These are phyloP conservation scores for Drosophila prosaltans DNA, from an alignment of 1,140 invertebrate genomes.

Conservation along the genomic window DNA sequence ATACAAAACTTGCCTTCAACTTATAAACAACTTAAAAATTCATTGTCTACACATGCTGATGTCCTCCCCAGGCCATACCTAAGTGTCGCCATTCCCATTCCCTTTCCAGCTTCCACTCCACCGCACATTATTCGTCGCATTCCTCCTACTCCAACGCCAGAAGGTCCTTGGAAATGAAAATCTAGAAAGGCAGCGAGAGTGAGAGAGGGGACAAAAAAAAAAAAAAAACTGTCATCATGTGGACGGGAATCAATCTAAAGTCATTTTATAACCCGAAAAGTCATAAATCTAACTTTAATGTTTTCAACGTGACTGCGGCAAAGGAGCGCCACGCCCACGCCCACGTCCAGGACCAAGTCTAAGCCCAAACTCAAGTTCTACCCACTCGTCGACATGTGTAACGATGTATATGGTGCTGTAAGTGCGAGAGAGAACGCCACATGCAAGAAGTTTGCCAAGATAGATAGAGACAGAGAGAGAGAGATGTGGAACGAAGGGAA, in stretches of 20 bases:
- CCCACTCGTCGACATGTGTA: conserved; percentile 42
- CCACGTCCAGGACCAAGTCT: conserved; percentile 26
- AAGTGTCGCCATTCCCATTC: too few species aligned
- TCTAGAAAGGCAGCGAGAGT: conserved; percentile 10
- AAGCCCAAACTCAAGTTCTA: conserved; percentile 9
- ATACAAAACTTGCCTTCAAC: conserved; percentile 38
- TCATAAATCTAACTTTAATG: conserved; percentile 83
- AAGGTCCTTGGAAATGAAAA: conserved; percentile 32
- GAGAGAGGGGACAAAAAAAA: conserved; percentile 60
- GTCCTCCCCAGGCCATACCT: conserved; percentile 23
- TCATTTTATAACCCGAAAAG: conserved; percentile 83
- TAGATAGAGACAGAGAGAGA: conserved; percentile 10
- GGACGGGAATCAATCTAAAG: conserved; percentile 83
- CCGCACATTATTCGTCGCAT: neutral
- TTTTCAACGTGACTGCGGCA: conserved; percentile 82
- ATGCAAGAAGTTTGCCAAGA: neutral
- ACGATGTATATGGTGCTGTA: conserved; percentile 19
- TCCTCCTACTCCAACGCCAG: conserved; percentile 19
- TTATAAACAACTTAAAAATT: conserved; percentile 82
- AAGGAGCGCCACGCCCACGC: conserved; percentile 33
- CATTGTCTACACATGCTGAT: conserved; percentile 80
- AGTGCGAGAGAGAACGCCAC: neutral
- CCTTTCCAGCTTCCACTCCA: neutral
- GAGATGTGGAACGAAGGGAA: neutral
- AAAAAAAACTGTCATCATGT: conserved; percentile 83